Conservation (phyloP, 2,113 vertebrate genomes). For the Agapornis roseicollis region DNA sequence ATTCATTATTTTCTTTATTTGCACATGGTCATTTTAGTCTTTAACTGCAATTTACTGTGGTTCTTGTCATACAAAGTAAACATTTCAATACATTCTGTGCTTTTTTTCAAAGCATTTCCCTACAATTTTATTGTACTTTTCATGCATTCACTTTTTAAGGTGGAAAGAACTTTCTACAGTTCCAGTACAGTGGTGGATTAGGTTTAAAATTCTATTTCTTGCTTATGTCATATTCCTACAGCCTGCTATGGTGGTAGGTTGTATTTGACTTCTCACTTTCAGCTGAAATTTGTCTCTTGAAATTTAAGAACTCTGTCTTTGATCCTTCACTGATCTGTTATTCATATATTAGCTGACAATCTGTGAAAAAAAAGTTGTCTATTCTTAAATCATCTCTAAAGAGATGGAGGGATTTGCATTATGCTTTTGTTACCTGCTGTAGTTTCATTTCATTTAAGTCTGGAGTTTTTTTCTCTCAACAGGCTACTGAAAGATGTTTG, state of each 20-base stretch:
- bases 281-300: neutral
- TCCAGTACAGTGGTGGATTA: neutral
- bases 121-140: neutral
- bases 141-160: neutral
- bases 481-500: neutral
- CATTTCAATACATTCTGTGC: neutral
- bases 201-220: constrained; percentile 29
- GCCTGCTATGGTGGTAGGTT: neutral
- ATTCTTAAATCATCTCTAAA: neutral
- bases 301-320: neutral
- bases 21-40: neutral
- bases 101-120: neutral
- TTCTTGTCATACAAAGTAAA: neutral
- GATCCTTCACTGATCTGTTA: neutral
- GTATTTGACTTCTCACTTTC: neutral
- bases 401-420: neutral
- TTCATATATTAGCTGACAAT: neutral
- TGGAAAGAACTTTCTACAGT: neutral
- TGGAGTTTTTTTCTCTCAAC: neutral
- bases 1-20: neutral
- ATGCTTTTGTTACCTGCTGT: neutral
- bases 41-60: neutral
- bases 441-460: neutral
- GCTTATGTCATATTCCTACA: neutral
- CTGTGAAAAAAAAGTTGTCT: neutral